Evolutionary conservation across 2,113 vertebrate species (phyloP), one percentile per base, ranked within the genome.

Genomic region (Prinia subflava): DNA sequence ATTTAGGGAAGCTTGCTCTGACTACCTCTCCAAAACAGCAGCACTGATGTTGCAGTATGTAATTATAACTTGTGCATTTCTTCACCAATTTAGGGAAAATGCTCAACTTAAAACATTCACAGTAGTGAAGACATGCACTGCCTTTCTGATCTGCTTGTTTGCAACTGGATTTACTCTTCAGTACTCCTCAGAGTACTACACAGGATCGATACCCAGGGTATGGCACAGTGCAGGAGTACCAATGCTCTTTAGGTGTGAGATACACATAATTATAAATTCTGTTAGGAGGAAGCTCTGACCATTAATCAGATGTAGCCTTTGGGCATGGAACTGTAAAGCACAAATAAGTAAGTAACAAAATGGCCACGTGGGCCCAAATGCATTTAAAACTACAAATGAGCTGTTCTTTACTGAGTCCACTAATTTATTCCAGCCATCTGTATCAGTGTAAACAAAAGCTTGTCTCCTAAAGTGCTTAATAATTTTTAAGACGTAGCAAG

Each of bases 371-470:
- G 87, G 94, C 97, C 92, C 97, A 97, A 98, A 96, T 94, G 82
- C 84, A 96, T 97, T 97, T 98, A 94, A 97, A 98, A 97, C 97
- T 95, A 96, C 96, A 90, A 97, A 93, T 91, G 92, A 98, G 94
- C 95, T 96, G 88, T 90, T 96, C 95, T 97, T 97, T 90, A 95
- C 70, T 68, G 69, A 98, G 90, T 96, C 91, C 87, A 90, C 76
- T 98, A 98, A 98, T 98, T 98, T 98, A 97, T 98, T 98, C 95
- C 42, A 96, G 90, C 97, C 97, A 98, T 98, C 98, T 98, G 98
- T 97, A 86, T 94, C 83, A 94, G 46, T 81, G 68, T 96, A 94
- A 97, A 97, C 89, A 95, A 95, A 97, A 94, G 62, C 95, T 97
- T 96, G 74, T 95, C 92, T 97, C 94, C 94, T 95, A 91, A 97